A percentile compares a stretch with the other conserved stretches of the same genome.
These are phyloP conservation scores for Henricia sp. DNA, from an alignment of 53 echinoderm and acorn worm genomes.

Conservation along the genomic window DNA sequence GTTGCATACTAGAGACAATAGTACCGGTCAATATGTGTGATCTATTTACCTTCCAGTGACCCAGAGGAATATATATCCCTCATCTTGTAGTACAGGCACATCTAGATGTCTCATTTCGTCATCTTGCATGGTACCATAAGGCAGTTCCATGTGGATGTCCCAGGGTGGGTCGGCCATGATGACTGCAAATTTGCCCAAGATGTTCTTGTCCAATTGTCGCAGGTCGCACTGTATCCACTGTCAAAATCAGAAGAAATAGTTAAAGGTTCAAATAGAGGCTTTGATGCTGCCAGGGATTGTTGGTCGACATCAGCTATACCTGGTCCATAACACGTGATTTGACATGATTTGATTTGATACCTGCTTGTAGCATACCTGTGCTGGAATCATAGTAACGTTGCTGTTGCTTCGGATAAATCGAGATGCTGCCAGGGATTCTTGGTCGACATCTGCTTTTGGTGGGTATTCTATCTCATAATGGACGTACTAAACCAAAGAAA, in stretches of 20 bases:
- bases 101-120: conserved; percentile 96
- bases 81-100: conserved; percentile 89
- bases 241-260: too few relatives aligned
- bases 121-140: conserved; percentile 99
- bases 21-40: not conserved
- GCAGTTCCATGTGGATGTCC: conserved; percentile 99
- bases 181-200: conserved; percentile 97
- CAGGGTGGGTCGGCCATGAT: conserved; percentile 99
- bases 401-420: conserved; percentile 66
- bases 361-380: conserved; percentile 87
- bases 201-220: conserved; percentile 72
- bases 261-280: too few relatives aligned
- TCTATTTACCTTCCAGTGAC: conserved; percentile 77
- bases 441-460: conserved; percentile 39
- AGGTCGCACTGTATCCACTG: conserved; percentile 99
- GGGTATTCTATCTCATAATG: conserved; percentile 91
- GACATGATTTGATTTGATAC: too few relatives aligned
- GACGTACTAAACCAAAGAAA: conserved; percentile 72
- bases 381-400: conserved; percentile 73
- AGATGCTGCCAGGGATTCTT: conserved; percentile 38
- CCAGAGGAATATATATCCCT: conserved; percentile 97
- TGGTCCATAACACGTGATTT: too few relatives aligned
- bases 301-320: too few relatives aligned
- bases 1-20: too few relatives aligned
- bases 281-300: too few relatives aligned